Evolutionary conservation across 2,888 invertebrate species (phyloP).

Genomic region (Dusona sp.): DNA sequence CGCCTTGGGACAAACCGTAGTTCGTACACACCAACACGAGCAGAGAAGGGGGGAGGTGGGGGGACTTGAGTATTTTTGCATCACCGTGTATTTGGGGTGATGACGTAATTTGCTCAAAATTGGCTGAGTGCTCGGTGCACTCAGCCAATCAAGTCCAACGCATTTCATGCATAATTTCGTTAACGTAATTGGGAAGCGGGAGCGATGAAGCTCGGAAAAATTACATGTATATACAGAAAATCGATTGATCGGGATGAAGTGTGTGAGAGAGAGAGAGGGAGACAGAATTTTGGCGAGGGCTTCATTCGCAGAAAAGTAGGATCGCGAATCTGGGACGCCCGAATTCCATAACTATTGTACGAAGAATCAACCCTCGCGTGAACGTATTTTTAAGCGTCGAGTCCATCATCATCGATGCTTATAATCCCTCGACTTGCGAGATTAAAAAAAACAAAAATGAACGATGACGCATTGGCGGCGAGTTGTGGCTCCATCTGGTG

Average conservation of each 20-base stretch:
- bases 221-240: constrained; percentile 18
- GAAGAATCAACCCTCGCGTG: not conserved
- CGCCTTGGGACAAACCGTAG: not conserved
- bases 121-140: not conserved
- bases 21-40: not conserved
- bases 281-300: constrained; percentile 23
- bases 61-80: constrained; percentile 23
- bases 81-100: constrained; percentile 23
- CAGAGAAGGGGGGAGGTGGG: not conserved
- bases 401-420: constrained; percentile 6
- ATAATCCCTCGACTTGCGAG: not conserved
- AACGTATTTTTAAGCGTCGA: not conserved
- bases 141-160: not conserved
- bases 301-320: constrained; percentile 7
- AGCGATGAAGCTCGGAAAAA: constrained; percentile 16
- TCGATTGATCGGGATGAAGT: constrained; percentile 51
- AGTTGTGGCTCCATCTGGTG: constrained; percentile 38
- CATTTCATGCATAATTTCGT: not conserved
- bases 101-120: constrained; percentile 11
- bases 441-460: constrained; percentile 27
- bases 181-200: constrained; percentile 5
- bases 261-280: not conserved
- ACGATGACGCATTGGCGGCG: constrained; percentile 14
- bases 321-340: not conserved
- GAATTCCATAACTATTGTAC: constrained; percentile 2